Evolutionary conservation across 2,888 invertebrate species (phyloP), one percentile per base, ranked within the genome.

Genomic region (Yponomeuta cagnagella): DNA sequence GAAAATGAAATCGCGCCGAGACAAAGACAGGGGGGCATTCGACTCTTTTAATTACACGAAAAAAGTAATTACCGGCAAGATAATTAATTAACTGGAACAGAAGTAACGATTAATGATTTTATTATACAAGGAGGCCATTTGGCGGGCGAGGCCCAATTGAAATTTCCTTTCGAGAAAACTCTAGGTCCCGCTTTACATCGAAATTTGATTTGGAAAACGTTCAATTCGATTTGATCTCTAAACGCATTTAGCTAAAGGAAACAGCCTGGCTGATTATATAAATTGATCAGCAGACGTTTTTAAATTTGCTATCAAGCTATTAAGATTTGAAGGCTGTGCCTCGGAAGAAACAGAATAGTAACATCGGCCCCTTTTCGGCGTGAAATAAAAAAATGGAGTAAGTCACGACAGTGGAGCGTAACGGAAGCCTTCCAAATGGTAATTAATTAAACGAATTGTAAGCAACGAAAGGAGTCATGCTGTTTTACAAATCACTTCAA

Each of bases 41-140:
- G 89, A 91, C 90, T 91, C 90, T 92, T 92, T 92, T 91, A 92
- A 92, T 92, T 92, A 92, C 90, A 91, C 90, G 90, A 91, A 92
- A 91, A 91, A 92, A 92, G 92, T 92, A 91, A 92, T 92, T 91
- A 92, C 88, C 86, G 52, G 84, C 90, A 89, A 90, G 91, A 91
- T 92, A 92, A 92, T 92, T 91, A 92, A 92, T 92, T 92, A 92
- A 92, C 90, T 91, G 90, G 89, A 91, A 91, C 91, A 90, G 91
- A 91, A 92, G 91, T 91, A 90, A 91, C 91, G 90, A 91, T 92
- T 91, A 92, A 92, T 92, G 92, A 91, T 92, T 92, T 91, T 92
- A 92, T 91, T 92, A 91, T 91, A 90, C 91, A 89, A 87, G 86
- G 87, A 90, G 90, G 89, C 87, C 85, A 88, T 82, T 78, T 78